Base-by-base conservation (phyloP, 2,797 vertebrate species). In the Sebastes aleutianus region DNA sequence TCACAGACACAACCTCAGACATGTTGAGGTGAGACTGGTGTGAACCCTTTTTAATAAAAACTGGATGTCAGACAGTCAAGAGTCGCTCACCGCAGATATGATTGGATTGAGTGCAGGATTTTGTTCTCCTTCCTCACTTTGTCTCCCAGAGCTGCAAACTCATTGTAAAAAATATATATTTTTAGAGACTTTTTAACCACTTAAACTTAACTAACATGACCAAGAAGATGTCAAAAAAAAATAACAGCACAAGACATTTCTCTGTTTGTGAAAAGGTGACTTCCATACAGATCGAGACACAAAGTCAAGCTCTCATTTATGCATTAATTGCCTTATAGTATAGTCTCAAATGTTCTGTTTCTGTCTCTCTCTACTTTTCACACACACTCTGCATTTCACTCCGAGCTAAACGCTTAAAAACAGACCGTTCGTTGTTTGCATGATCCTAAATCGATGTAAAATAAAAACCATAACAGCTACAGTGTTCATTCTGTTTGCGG, bases 21-120 rank as follows among this genome's bases (percentile, higher is more conserved):
- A 5, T 20, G 34, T 9, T 14, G 18, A 27, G 26, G 32, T 66
- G 24, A 11, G 27, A 31, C n/a, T 7, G 36, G 27, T 36, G 57
- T 22, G 22, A 61, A 36, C 4, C 12, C 12, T 72, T 71, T 71
- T 66, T 71, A 82, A 85, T 76, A 79, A 79, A 65, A 71, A 43
- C 29, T 69, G 53, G 67, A 76, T 68, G 36, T 68, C 20, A 62
- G 6, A 5, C 8, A 20, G 68, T 5, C 50, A 43, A 43, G 56
- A 24, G n/a, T 20, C 27, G 54, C 5, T n/a, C 5, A 8, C 31
- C 22, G 24, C 58, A 43, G 24, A 26, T 14, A 10, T 56, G 67
- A 16, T 3, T 10, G 22, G 5, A 8, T 26, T 16, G 58, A 69
- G 18, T 59, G 9, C 50, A 27, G 29, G 22, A 14, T 56, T 66